Conservation (phyloP, 92 coral and sea anemone species). For the Palythoa heliodiscus region DNA sequence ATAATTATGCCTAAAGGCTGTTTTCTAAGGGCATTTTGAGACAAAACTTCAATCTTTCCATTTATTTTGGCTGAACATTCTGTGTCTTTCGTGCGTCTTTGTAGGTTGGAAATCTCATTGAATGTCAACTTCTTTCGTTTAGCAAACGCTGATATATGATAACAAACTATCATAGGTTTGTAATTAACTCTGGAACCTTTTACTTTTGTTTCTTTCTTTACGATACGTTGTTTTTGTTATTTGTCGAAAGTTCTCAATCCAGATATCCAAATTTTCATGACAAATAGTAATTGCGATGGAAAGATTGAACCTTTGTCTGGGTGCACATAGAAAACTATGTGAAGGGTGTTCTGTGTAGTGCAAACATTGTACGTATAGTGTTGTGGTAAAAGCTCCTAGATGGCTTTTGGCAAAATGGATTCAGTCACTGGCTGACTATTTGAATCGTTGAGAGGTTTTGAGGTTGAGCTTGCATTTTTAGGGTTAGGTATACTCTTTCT, state of each 20-base stretch:
- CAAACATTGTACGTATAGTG: neutral
- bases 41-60: neutral
- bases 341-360: neutral
- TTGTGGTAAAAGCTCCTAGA: neutral
- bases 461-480: no score
- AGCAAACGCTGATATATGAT: constrained; percentile 4
- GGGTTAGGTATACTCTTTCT: no score
- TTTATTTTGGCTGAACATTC: neutral
- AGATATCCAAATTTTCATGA: neutral
- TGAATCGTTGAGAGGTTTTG: neutral
- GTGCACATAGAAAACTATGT: constrained; percentile 14
- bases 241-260: constrained; percentile 4
- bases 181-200: neutral
- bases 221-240: constrained; percentile 4
- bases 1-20: neutral
- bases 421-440: neutral
- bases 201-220: neutral
- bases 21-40: neutral
- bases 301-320: constrained; percentile 2
- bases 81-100: constrained; percentile 2
- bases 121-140: constrained; percentile 4
- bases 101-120: neutral
- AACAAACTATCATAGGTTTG: neutral
- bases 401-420: neutral
- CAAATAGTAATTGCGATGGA: neutral